Evolutionary conservation across 2,113 vertebrate species (phyloP).

Genomic region (Pardalotus punctatus): DNA sequence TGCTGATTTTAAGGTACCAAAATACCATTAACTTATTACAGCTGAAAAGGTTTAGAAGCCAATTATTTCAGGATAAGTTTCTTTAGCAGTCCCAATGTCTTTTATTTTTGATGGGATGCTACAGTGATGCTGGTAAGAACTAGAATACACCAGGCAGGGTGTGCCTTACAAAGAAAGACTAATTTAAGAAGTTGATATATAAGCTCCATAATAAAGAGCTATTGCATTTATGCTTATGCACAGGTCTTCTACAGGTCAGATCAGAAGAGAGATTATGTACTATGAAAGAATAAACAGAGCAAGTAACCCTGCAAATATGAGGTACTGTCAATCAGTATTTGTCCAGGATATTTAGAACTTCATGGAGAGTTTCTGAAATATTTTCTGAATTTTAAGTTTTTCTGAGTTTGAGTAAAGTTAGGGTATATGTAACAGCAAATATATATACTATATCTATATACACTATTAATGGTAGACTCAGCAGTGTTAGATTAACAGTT

Average conservation of each 20-base stretch:
- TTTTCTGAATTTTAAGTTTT: not conserved
- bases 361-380: not conserved
- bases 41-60: not conserved
- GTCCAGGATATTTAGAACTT: not conserved
- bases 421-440: not conserved
- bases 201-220: not conserved
- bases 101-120: not conserved
- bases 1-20: not conserved
- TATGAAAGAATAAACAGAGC: not conserved
- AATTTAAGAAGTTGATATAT: not conserved
- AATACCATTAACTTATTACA: not conserved
- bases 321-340: not conserved
- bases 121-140: not conserved
- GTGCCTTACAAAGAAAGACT: not conserved
- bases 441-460: no score
- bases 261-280: not conserved
- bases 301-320: not conserved
- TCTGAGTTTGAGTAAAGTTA: not conserved
- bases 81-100: not conserved
- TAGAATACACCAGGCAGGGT: not conserved
- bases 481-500: not conserved
- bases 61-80: not conserved
- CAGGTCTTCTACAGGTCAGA: not conserved
- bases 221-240: not conserved
- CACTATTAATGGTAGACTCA: accelerated